A percentile compares a stretch with the other conserved stretches of the same genome.
Evolutionary conservation across 1,140 invertebrate species (phyloP).

Genomic region (Agrilus planipennis): DNA sequence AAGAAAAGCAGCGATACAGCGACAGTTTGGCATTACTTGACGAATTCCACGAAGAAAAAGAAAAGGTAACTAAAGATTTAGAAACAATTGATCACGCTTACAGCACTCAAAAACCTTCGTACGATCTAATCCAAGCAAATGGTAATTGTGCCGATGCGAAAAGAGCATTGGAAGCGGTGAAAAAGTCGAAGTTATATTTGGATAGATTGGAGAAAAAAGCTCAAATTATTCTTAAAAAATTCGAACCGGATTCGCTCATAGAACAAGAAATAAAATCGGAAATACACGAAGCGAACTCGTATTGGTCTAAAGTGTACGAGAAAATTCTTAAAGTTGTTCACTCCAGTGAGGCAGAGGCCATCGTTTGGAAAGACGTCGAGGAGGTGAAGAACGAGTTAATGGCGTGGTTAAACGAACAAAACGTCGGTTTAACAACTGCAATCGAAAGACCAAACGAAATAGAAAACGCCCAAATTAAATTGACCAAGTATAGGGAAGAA

Average conservation of each 20-base stretch:
- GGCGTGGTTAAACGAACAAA: constrained; percentile 73
- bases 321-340: constrained; percentile 57
- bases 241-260: constrained; percentile 63
- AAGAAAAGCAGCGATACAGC: constrained; percentile 62
- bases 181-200: constrained; percentile 58
- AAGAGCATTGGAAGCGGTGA: constrained; percentile 58
- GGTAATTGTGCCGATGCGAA: constrained; percentile 60
- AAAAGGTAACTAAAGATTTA: constrained; percentile 54
- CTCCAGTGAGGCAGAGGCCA: constrained; percentile 72
- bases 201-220: constrained; percentile 64
- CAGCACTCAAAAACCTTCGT: constrained; percentile 47
- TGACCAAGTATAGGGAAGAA: constrained; percentile 79
- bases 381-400: constrained; percentile 71
- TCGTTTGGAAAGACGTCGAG: constrained; percentile 86
- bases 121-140: constrained; percentile 49
- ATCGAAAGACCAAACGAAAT: constrained; percentile 65
- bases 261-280: constrained; percentile 54
- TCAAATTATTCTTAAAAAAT: constrained; percentile 56
- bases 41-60: constrained; percentile 59
- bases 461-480: constrained; percentile 60
- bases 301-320: constrained; percentile 65
- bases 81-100: constrained; percentile 49
- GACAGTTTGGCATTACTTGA: constrained; percentile 61
- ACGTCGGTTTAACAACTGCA: constrained; percentile 58
- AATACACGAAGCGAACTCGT: constrained; percentile 45